Percentiles rank a stretch among this genome's conserved stretches.
These are phyloP conservation scores for Platyscelio sp. DNA, from an alignment of 2,888 invertebrate genomes.

Conservation along the genomic window DNA sequence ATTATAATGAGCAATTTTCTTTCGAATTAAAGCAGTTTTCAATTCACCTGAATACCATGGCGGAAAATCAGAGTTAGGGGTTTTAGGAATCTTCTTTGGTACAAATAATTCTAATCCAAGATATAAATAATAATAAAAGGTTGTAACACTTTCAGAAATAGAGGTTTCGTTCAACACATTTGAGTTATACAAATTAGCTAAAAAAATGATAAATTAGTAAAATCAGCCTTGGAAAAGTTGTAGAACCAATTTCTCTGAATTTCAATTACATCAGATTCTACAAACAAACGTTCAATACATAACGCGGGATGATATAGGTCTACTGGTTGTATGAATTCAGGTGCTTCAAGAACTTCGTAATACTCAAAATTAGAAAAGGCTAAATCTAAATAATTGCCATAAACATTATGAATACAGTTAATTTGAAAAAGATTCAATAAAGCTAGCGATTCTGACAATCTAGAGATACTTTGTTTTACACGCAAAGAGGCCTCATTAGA, in stretches of 20 bases:
- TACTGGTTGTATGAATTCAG: background rate
- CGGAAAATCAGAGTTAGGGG: background rate
- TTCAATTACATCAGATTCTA: background rate
- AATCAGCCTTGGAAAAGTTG: background rate
- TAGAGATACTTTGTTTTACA: background rate
- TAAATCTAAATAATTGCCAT: background rate
- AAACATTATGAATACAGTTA: background rate
- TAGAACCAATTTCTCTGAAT: background rate
- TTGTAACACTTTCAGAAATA: background rate
- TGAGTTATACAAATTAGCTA: background rate
- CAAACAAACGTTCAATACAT: background rate
- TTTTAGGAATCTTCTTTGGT: background rate
- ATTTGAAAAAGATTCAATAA: background rate
- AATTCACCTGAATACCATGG: background rate
- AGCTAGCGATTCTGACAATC: background rate
- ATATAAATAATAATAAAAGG: background rate
- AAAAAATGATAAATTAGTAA: background rate
- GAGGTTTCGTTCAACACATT: background rate
- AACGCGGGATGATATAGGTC: background rate
- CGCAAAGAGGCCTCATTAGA: background rate
- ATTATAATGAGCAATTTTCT: background rate
- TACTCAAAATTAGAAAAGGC: background rate
- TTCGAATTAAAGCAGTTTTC: background rate
- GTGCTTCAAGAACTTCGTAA: background rate
- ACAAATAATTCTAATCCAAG: background rate